A percentile compares a stretch with the other conserved stretches of the same genome.
Evolutionary conservation across 2,113 vertebrate species (phyloP).

Genomic region (Callipepla squamata): DNA sequence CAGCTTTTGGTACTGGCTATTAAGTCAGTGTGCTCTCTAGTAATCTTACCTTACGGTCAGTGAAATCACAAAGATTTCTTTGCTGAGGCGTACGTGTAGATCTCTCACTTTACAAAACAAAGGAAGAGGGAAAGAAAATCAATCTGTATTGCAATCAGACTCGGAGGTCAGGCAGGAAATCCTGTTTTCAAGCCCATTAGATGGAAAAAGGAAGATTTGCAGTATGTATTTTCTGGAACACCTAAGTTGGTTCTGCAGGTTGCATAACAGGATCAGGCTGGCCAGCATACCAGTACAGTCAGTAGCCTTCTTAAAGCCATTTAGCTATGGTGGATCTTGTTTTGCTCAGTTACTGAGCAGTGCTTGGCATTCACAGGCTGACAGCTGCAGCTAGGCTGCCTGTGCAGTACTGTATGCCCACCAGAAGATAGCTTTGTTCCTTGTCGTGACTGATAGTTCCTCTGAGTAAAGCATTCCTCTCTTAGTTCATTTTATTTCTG

Average conservation of each 20-base stretch:
- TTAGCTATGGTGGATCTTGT: neutral
- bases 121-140: neutral
- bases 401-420: neutral
- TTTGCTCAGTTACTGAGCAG: neutral
- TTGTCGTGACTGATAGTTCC: neutral
- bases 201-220: neutral
- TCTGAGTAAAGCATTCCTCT: neutral
- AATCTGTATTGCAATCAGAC: neutral
- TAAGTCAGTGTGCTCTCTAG: neutral
- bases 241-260: neutral
- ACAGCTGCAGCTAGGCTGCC: neutral
- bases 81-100: neutral
- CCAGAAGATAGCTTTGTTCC: neutral
- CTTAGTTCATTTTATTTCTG: neutral
- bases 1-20: neutral
- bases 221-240: neutral
- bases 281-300: neutral
- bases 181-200: neutral
- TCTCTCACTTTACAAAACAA: neutral
- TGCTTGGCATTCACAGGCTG: neutral
- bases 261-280: neutral
- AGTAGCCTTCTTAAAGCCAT: neutral
- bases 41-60: neutral
- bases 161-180: neutral
- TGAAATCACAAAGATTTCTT: neutral